phyloP scores from a whole-genome alignment of 2,797 vertebrate species.

The Lacerta viridis region DNA sequence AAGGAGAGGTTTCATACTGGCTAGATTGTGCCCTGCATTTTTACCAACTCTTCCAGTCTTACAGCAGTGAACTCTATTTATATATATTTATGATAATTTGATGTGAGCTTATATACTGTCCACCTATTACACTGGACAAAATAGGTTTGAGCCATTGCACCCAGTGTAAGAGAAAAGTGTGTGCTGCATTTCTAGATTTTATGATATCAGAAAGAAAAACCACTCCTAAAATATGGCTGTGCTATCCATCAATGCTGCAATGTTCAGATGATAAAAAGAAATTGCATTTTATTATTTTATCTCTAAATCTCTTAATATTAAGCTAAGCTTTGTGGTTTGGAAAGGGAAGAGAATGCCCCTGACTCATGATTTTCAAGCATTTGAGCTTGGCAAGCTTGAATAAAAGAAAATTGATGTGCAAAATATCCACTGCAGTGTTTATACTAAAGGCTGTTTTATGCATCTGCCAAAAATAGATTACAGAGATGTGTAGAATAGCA shows the following conservation, averaged over 20 bases:
- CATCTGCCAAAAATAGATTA: conserved; percentile 62
- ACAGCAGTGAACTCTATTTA: neutral
- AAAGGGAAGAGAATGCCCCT: conserved; percentile 13
- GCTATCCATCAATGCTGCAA: conserved; percentile 4
- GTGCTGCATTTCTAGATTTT: neutral
- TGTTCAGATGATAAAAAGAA: conserved; percentile 31
- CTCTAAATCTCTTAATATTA: conserved; percentile 48
- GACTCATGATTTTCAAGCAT: conserved; percentile 33
- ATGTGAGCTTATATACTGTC: neutral
- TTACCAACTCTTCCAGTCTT: neutral
- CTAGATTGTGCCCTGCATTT: neutral
- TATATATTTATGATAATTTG: neutral
- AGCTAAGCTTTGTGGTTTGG: conserved; percentile 27
- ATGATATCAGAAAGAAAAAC: neutral
- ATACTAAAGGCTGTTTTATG: conserved; percentile 48
- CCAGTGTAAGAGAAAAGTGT: neutral
- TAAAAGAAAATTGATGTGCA: conserved; percentile 31
- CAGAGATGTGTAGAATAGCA: conserved; percentile 59
- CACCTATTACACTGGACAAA: neutral
- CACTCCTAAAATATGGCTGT: neutral
- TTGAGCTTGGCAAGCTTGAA: conserved; percentile 26
- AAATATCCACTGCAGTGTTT: conserved; percentile 55
- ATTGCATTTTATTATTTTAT: conserved; percentile 43
- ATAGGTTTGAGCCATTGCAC: neutral
- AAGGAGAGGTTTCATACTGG: neutral